Base-by-base conservation (phyloP, 2,888 invertebrate species). In the Mesoligia furuncula region DNA sequence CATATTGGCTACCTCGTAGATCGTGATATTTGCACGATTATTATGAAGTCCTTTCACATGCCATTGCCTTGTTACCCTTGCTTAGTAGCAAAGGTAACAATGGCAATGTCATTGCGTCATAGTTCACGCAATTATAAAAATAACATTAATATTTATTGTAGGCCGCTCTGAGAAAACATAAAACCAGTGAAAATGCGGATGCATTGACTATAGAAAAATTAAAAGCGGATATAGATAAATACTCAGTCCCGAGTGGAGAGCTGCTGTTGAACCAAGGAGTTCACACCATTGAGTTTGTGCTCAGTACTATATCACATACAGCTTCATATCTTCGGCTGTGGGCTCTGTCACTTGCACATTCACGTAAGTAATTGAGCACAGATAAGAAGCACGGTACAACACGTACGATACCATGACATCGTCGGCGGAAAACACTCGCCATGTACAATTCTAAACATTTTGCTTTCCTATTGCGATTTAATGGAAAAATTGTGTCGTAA, bases 261-360 rank as follows among this genome's bases (percentile, higher is more conserved):
- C 92, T 98, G 72, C 97, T 98, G 96, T 98, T 99, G 77, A 97
- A 98, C 89, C 98, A 99, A 92, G 97, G 97, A 1, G 98, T 99
- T 77, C 98, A 99, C 91, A 99, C 99, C 0, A 98, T 99, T 73
- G 99, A 99, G 94, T 99, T 98, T 91, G 98, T 98, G 31, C 96
- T 99, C 57, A 98, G 99, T 82, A 98, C 98, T 42, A 97, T 99
- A 70, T 99, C 99, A 0, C 99, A 99, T 92, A 99, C 99, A 0
- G 99, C 99, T 1, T 99, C 99, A 0, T 99, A 99, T 92, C 97
- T 99, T 39, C 98, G 99, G 85, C 97, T 99, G 9, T 99, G 99
- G 99, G 99, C 99, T 9, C 95, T 99, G 73, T 98, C 98, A 24
- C 95, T 99, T 73, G 99, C 99, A 51, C 99, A 99, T 93, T 97